Evolutionary conservation across 2,797 vertebrate genomes (phyloP).

Genomic region (Malurus splendens): DNA sequence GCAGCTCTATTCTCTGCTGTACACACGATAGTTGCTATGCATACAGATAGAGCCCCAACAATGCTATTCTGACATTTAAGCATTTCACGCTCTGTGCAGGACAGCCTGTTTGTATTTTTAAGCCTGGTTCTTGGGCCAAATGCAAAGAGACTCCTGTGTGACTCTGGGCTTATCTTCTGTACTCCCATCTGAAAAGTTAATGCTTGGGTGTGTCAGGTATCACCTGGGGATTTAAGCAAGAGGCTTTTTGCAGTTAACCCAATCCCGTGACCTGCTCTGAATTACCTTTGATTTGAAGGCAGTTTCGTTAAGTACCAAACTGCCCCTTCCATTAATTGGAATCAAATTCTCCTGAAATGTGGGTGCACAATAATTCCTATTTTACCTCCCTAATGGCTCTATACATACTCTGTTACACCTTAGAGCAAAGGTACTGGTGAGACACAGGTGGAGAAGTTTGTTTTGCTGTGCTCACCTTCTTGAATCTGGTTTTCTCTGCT

Average conservation of each 20-base stretch:
- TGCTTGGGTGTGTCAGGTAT: constrained; percentile 75
- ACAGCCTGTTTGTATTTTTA: constrained; percentile 73
- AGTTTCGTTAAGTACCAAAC: constrained; percentile 68
- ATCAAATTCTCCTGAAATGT: constrained; percentile 70
- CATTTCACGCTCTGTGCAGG: constrained; percentile 65
- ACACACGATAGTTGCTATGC: constrained; percentile 72
- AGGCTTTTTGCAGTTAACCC: constrained; percentile 75
- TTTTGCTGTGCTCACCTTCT: neutral
- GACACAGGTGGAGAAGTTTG: neutral
- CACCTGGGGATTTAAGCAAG: constrained; percentile 74
- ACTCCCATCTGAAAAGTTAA: constrained; percentile 66
- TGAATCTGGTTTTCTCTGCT: neutral
- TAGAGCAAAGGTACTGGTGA: neutral
- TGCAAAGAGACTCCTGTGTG: constrained; percentile 78
- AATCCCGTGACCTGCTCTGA: constrained; percentile 67
- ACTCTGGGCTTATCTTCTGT: constrained; percentile 73
- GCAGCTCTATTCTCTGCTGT: constrained; percentile 61
- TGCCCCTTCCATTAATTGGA: constrained; percentile 65
- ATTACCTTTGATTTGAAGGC: constrained; percentile 73
- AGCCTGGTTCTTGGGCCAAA: constrained; percentile 69
- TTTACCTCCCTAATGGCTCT: constrained; percentile 37
- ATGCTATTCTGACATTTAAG: constrained; percentile 77
- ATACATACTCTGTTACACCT: constrained; percentile 33
- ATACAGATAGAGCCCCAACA: constrained; percentile 74
- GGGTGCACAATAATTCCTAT: constrained; percentile 57